Conservation (phyloP, 2,797 vertebrate species). For the Tiaroga cobitis region DNA sequence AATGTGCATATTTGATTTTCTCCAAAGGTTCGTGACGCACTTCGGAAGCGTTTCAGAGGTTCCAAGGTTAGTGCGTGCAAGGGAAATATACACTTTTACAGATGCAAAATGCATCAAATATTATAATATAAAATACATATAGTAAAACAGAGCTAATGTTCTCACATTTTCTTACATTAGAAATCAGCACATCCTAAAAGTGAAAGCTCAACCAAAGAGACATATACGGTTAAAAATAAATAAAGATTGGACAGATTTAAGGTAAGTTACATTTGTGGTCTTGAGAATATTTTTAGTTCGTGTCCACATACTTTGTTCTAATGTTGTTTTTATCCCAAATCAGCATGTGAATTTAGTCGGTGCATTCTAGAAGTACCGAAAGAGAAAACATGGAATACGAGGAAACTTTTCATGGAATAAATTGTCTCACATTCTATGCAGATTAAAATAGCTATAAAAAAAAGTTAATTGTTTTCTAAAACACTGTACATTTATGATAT, state of each 20-base stretch:
- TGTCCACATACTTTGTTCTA: not conserved
- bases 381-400: not conserved
- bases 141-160: not conserved
- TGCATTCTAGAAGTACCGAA: not conserved
- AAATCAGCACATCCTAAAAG: constrained; percentile 24
- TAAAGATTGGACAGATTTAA: constrained; percentile 26
- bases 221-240: constrained; percentile 37
- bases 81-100: not conserved
- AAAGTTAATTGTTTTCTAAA: not conserved
- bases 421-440: not conserved
- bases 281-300: not conserved
- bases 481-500: not conserved
- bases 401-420: not conserved
- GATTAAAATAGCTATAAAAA: not conserved
- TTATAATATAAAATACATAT: too few relatives aligned
- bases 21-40: constrained; percentile 71
- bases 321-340: constrained; percentile 6
- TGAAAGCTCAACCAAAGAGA: constrained; percentile 48
- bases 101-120: not conserved
- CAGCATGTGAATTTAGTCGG: not conserved
- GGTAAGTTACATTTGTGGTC: constrained; percentile 19
- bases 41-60: constrained; percentile 55
- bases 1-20: constrained; percentile 23
- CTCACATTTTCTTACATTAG: constrained; percentile 55
- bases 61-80: constrained; percentile 61